Evolutionary conservation across 2,888 invertebrate species (phyloP).

Genomic region (Ramazzottius varieornatus): DNA sequence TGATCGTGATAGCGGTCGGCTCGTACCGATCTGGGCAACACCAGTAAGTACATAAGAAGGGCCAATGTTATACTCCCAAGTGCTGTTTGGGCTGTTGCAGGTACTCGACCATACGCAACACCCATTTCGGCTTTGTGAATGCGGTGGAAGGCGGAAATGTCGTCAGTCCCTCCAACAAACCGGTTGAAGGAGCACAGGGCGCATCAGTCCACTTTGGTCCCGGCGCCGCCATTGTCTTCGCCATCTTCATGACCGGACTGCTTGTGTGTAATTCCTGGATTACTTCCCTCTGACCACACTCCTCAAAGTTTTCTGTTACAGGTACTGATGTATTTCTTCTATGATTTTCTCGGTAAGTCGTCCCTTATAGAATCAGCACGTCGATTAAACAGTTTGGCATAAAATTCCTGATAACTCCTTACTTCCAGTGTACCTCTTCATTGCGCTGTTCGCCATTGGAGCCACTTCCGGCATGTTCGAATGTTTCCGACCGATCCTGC

Average conservation of each 20-base stretch:
- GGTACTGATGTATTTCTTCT: background rate
- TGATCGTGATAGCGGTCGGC: background rate
- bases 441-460: background rate
- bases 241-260: background rate
- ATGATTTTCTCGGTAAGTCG: background rate
- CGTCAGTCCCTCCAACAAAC: too few species aligned
- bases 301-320: too few species aligned
- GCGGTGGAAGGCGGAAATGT: too few species aligned
- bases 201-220: background rate
- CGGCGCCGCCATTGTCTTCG: background rate
- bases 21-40: background rate
- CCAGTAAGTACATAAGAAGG: background rate
- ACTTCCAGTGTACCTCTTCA: background rate
- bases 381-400: background rate
- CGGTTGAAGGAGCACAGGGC: too few species aligned
- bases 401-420: background rate
- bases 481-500: background rate
- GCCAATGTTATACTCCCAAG: too few species aligned
- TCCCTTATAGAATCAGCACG: background rate
- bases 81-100: too few species aligned
- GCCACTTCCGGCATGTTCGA: background rate
- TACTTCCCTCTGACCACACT: too few species aligned
- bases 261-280: too few species aligned
- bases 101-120: too few species aligned
- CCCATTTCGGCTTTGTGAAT: too few species aligned